These are phyloP conservation scores for Cephus sareptanus DNA, from an alignment of 2,888 invertebrate genomes.

Conservation along the genomic window DNA sequence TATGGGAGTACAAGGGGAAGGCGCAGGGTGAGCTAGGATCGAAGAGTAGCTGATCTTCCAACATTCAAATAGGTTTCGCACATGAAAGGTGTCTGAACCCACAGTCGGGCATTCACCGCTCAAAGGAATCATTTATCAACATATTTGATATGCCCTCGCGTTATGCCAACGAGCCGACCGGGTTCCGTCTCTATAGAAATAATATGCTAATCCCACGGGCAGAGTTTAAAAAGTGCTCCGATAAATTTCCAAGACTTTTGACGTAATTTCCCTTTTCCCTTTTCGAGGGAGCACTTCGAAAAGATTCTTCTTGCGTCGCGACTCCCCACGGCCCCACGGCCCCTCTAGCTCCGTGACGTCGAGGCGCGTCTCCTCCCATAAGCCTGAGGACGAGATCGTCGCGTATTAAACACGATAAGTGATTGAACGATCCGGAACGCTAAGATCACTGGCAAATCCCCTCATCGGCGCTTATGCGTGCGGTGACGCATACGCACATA, in stretches of 20 bases:
- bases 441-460: slow-evolving; percentile 58
- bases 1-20: too few species aligned
- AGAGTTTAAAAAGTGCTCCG: slow-evolving; percentile 65
- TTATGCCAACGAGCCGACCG: slow-evolving; percentile 26
- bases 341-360: too few species aligned
- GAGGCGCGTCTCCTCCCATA: too few species aligned
- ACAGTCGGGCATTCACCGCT: slow-evolving; percentile 57
- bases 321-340: not conserved
- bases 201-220: slow-evolving; percentile 65
- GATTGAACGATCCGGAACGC: slow-evolving; percentile 53
- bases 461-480: slow-evolving; percentile 45
- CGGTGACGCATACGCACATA: slow-evolving; percentile 61
- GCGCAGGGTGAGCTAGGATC: slow-evolving; percentile 8
- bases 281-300: slow-evolving; percentile 22
- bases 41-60: slow-evolving; percentile 47
- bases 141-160: slow-evolving; percentile 63
- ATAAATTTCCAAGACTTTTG: slow-evolving; percentile 65
- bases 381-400: not conserved
- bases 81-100: slow-evolving; percentile 48
- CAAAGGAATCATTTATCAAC: slow-evolving; percentile 66
- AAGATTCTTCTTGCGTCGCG: slow-evolving; percentile 50
- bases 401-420: slow-evolving; percentile 46
- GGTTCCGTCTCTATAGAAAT: slow-evolving; percentile 53
- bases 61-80: slow-evolving; percentile 57
- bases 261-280: slow-evolving; percentile 61